Evolutionary conservation across 2,113 vertebrate species (phyloP), one percentile per base, ranked within the genome.

Genomic region (Anolis sagrei): DNA sequence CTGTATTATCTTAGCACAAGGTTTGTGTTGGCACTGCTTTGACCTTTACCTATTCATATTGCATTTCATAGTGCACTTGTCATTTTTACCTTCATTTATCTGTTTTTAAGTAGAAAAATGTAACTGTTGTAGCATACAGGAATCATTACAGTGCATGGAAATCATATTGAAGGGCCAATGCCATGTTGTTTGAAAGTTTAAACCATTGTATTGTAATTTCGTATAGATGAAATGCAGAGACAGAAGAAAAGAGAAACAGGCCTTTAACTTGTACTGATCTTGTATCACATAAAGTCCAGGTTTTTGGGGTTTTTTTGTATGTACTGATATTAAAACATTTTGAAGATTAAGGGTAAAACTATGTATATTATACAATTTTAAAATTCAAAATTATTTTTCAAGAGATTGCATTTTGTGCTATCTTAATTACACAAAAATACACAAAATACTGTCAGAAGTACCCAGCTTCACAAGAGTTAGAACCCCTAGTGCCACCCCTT

Each of bases 41-140:
- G 48, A 76, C 18, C 27, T 83, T 80, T 66, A 75, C 5, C 69
- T 76, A 87, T 89, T 16, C 51, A 66, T 14, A 48, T 89, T 84
- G 4, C 85, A 73, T 74, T 86, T 86, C 81, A 34, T 86, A 49
- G 83, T 87, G 84, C 19, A 81, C 70, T 90, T 81, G 89, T 88
- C 61, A n/a, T 89, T 66, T 11, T 10, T 62, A 91, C 88, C 78
- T 86, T 19, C 78, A 89, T 58, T 78, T 90, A 49, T 89, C 72
- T 80, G 32, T 73, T 58, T 79, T 80, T 13, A 91, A 91, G 21
- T 29, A 90, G 86, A 90, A 54, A 85, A 54, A 86, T 8, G 21
- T 68, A 79, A 80, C 32, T 75, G 64, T 4, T 62, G 44, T 72
- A 32, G 0, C 85, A 75, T 14, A 0, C 0, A 89, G 62, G 79